Evolutionary conservation across 1,140 invertebrate species (phyloP).

Genomic region (Papilio glaucus): DNA sequence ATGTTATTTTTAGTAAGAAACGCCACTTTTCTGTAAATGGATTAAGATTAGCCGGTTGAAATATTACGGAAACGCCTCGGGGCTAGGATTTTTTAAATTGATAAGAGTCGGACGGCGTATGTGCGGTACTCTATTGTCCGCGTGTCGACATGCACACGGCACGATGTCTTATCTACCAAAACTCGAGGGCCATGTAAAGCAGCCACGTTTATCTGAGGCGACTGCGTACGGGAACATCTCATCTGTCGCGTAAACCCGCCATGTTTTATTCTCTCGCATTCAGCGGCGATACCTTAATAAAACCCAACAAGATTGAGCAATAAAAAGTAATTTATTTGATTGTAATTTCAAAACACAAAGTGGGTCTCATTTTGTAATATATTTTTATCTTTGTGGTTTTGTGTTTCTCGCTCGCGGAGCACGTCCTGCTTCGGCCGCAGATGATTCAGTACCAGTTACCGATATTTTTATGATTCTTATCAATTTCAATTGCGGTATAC

Average conservation of each 20-base stretch:
- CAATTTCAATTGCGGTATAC: conserved; percentile 56
- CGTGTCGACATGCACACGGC: conserved; percentile 63
- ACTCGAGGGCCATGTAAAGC: conserved; percentile 69
- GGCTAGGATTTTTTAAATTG: conserved; percentile 39
- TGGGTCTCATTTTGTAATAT: conserved; percentile 79
- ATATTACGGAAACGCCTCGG: conserved; percentile 34
- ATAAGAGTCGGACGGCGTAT: conserved; percentile 34
- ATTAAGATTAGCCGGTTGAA: conserved; percentile 38
- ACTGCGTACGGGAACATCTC: conserved; percentile 64
- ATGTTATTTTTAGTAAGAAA: conserved; percentile 23
- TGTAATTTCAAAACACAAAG: conserved; percentile 82
- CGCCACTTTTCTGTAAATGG: conserved; percentile 34
- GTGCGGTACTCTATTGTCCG: conserved; percentile 51
- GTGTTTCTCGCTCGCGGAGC: conserved; percentile 66
- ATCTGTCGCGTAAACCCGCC: conserved; percentile 73
- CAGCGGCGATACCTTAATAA: conserved; percentile 80
- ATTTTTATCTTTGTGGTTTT: conserved; percentile 80
- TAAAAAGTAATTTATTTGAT: conserved; percentile 83
- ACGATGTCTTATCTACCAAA: conserved; percentile 70
- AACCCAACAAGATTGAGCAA: conserved; percentile 82
- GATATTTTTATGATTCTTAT: conserved; percentile 60
- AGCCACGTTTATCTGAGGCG: conserved; percentile 64
- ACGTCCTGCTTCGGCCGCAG: conserved; percentile 65
- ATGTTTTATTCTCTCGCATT: conserved; percentile 78
- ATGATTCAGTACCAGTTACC: conserved; percentile 58